Evolutionary conservation across 2,797 vertebrate genomes (phyloP), one percentile per base, ranked within the genome.

Genomic region (Esox masquinongy): DNA sequence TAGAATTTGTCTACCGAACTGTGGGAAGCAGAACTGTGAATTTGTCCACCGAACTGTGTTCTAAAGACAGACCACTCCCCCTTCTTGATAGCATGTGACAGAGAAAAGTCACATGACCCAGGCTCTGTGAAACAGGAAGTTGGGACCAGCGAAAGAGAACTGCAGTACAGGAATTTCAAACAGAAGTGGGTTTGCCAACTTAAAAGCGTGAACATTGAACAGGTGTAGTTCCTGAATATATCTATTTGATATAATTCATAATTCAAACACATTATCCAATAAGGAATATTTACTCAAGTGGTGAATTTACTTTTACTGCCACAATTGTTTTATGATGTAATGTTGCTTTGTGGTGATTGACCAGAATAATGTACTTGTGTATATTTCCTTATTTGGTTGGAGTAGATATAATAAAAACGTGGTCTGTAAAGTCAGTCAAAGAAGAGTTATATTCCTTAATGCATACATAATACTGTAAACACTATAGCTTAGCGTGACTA

Each of bases 51-150:
- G 68, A n/a, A n/a, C 11, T 69, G 8, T 69, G 19, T 22, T 12
- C 19, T 68, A 7, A 3, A n/a, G 51, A 3, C 51, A n/a, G 19
- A 5, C n/a, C 72, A 68, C 74, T 74, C 71, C 74, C 36, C 74
- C 64, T 2, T 61, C 29, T 26, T 26, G 11, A 39, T 3, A 24
- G 39, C 81, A 86, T n/a, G 51, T 83, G 83, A 86, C 68, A 43
- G 29, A 14, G 16, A 73, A 39, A 31, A 72, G 63, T 83, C 80
- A 86, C 70, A 50, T 83, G 79, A 75, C 26, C 39, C 3, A 22
- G 16, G 39, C 34, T 43, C 9, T 34, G 17, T 17, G 8, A 3
- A 17, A 7, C 66, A 68, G 66, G 66, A 68, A 68, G 19, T 53
- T 2, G 29, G 14, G 64, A 67, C 31, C 14, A 16, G 16, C 61